Base-by-base conservation (phyloP, 53 echinoderm and acorn worm species). In the Henricia sp. region DNA sequence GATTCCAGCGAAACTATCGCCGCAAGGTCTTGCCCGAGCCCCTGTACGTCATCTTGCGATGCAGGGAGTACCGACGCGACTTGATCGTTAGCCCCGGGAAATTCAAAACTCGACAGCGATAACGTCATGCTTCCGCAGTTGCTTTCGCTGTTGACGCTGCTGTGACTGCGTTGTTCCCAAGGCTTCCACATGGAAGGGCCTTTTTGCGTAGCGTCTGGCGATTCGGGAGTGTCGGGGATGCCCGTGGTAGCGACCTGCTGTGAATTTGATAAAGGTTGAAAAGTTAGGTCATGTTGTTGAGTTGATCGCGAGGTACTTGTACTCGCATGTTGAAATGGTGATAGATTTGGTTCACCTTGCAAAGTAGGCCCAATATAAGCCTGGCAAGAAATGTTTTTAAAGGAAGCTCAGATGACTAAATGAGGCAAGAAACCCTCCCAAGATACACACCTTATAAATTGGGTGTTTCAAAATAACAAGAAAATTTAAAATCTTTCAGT, bases 21-120 rank as follows among this genome's bases (percentile, higher is more conserved):
- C 19, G 75, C 76, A n/a, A 76, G 53, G 43, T 86, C 86, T 28
- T 66, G 75, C 17, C 76, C 67, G 2, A 86, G 55, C 41, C 67
- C 56, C 52, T 67, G 53, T 2, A 76, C 41, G 27, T 67, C 60
- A 14, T 80, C 80, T 12, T 32, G 34, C 19, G 32, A 44, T 34
- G 34, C 33, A 1, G 70, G 2, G 26, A 27, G 0, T 50, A 21
- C 80, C 1, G 41, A 46, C 80, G 3, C 33, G 80, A n/a, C n/a
- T 1, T 30, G 50, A 44, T 80, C 80, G 10, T n/a, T n/a, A n/a
- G 29, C 16, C 11, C 2, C 25, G 8, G 54, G 10, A 21, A 52
- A 30, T 3, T 71, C 71, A 4, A 4, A 16, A 17, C 63, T 67
- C 14, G 57, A 54, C 70, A 53, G 6, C 56, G 39, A 67, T 30